phyloP scores from a whole-genome alignment of 2,113 vertebrate species.

The Pterocles gutturalis region DNA sequence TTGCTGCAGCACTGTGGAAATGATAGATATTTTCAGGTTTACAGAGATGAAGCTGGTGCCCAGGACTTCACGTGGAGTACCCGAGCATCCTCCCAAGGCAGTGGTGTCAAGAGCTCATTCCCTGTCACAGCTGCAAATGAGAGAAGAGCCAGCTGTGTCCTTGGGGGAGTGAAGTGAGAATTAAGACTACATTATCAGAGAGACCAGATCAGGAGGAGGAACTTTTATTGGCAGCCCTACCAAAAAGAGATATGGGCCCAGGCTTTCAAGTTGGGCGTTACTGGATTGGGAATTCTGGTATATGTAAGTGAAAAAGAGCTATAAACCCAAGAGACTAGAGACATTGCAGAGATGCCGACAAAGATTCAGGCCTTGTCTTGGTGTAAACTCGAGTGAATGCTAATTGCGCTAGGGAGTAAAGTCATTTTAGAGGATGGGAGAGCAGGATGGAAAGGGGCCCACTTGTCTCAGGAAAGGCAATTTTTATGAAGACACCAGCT shows the following conservation, averaged over 20 bases:
- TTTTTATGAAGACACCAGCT: not conserved
- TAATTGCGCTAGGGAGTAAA: not conserved
- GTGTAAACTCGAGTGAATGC: not conserved
- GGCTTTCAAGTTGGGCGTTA: not conserved
- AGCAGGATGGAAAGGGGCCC: not conserved
- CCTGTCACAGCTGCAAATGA: not conserved
- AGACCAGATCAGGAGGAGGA: not conserved
- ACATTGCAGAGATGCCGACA: not conserved
- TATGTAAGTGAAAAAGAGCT: not conserved
- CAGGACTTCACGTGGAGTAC: not conserved
- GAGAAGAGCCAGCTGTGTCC: not conserved
- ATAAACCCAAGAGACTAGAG: not conserved
- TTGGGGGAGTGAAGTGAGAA: not conserved
- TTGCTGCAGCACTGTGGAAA: not conserved
- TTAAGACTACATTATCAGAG: not conserved
- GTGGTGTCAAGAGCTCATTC: not conserved
- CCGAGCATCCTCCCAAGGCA: not conserved
- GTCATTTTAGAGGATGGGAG: not conserved
- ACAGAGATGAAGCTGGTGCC: not conserved
- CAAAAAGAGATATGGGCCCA: not conserved
- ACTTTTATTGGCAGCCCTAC: not conserved
- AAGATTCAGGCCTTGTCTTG: not conserved
- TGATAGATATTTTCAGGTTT: not conserved
- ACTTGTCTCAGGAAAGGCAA: not conserved
- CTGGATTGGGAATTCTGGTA: not conserved